A percentile compares a stretch with the other conserved stretches of the same genome.
Evolutionary conservation across 2,888 invertebrate genomes (phyloP).

Genomic region (Perdita meconis): DNA sequence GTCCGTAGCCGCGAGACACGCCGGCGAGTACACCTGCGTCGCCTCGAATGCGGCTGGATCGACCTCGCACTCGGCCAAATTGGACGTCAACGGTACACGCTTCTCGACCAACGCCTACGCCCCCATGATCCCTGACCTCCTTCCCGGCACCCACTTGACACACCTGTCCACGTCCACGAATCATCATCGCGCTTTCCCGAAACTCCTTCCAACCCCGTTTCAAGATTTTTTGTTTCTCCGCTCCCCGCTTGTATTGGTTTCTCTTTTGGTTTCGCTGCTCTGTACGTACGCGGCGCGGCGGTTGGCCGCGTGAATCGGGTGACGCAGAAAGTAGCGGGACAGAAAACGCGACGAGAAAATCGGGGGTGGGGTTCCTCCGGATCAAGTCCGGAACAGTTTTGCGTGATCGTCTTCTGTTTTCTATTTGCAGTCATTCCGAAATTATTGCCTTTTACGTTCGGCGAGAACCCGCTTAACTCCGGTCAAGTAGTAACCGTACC

Average conservation of each 20-base stretch:
- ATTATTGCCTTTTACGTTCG: slow-evolving; percentile 86
- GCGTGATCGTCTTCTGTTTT: slow-evolving; percentile 40
- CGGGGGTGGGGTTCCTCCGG: not conserved
- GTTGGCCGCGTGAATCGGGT: not conserved
- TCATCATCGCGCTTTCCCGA: too few species aligned
- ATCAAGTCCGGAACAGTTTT: not conserved
- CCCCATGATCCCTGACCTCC: not conserved
- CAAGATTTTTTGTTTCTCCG: not conserved
- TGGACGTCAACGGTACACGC: slow-evolving; percentile 90
- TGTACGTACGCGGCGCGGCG: too few species aligned
- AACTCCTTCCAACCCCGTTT: not conserved
- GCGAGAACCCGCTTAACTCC: slow-evolving; percentile 86
- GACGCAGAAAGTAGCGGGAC: slow-evolving; percentile 18
- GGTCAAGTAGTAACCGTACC: slow-evolving; percentile 87
- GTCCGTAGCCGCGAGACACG: slow-evolving; percentile 88
- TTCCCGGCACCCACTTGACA: too few species aligned
- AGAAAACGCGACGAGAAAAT: not conserved
- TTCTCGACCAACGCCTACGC: slow-evolving; percentile 39
- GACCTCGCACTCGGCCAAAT: slow-evolving; percentile 88
- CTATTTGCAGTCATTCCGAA: slow-evolving; percentile 82
- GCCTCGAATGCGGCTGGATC: slow-evolving; percentile 86
- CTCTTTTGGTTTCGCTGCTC: not conserved
- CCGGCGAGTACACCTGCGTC: slow-evolving; percentile 90
- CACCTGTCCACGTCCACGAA: too few species aligned
- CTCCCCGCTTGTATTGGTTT: not conserved